A percentile compares a stretch with the other conserved stretches of the same genome.
Evolutionary conservation across 2,113 vertebrate species (phyloP).

Genomic region (Syngnathus floridae): DNA sequence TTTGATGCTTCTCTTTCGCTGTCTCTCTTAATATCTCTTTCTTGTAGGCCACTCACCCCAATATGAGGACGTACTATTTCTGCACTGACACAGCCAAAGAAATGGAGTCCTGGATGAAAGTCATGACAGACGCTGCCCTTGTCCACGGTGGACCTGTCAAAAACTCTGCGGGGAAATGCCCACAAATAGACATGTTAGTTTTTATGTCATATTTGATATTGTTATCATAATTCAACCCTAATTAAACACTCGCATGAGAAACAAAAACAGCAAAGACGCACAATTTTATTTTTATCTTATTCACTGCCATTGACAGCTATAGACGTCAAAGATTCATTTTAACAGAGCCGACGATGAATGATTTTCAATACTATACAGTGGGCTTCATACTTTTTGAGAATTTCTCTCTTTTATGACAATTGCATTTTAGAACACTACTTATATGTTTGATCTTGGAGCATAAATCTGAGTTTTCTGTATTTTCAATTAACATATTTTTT

Average conservation of each 20-base stretch:
- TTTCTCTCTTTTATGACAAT: too few species aligned
- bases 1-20: not conserved
- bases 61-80: constrained; percentile 99
- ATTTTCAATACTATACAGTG: too few species aligned
- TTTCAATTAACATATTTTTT: too few species aligned
- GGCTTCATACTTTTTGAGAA: too few species aligned
- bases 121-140: constrained; percentile 92
- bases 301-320: too few species aligned
- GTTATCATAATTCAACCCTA: not conserved
- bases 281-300: too few species aligned
- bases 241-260: not conserved
- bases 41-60: constrained; percentile 90
- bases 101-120: constrained; percentile 97
- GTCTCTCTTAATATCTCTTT: constrained; percentile 15
- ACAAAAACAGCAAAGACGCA: too few species aligned
- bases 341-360: too few species aligned
- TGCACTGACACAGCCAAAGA: constrained; percentile 94
- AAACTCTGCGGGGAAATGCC: constrained; percentile 67
- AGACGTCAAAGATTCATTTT: too few species aligned
- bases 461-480: too few species aligned
- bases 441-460: too few species aligned
- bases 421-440: too few species aligned
- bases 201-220: not conserved
- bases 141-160: constrained; percentile 86
- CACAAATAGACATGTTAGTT: not conserved